Evolutionary conservation across 2,113 vertebrate genomes (phyloP), one percentile per base, ranked within the genome.

Genomic region (Ranitomeya imitator): DNA sequence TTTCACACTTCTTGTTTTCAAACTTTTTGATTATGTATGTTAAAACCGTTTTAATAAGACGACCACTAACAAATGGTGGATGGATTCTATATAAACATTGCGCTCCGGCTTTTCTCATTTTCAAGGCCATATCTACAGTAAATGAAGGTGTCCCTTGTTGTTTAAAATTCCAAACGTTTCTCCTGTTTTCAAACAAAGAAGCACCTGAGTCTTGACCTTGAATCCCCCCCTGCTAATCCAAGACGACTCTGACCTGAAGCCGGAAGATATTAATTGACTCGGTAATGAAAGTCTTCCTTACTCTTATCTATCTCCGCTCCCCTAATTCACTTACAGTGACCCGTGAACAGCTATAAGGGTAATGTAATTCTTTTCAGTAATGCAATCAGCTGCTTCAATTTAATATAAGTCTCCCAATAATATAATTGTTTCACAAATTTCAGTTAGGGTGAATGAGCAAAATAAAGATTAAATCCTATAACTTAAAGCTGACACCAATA

Each of bases 331-430:
- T 81, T 87, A 87, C 59, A 51, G 78, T 87, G 78, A 71, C 86
- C 86, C 82, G 86, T 73, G 86, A 87, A 87, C 86, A 87, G 86
- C 65, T 73, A 73, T 87, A 81, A n/a, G 26, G 78, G 65, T 87
- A 87, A 81, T 87, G 52, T 45, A 87, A 87, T 81, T 87, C 86
- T 73, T 69, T 81, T 45, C 77, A 10, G 61, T 87, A 87, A 87
- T 87, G 21, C 65, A 81, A 87, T 87, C 86, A 81, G 78, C 54
- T 60, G 78, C 86, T 60, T 45, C 78, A 87, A 87, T 87, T 87
- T 81, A 31, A 87, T 87, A 82, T 87, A 54, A 45, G 52, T 81
- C 77, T 11, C 54, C 61, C 78, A 87, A 87, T 87, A 73, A 87
- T 31, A 87, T 80, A 87, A 87, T 87, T 87, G 65, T 81, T 87